Base-by-base conservation (phyloP, 2,113 vertebrate species). In the Stomatorhinus ivindoensis region DNA sequence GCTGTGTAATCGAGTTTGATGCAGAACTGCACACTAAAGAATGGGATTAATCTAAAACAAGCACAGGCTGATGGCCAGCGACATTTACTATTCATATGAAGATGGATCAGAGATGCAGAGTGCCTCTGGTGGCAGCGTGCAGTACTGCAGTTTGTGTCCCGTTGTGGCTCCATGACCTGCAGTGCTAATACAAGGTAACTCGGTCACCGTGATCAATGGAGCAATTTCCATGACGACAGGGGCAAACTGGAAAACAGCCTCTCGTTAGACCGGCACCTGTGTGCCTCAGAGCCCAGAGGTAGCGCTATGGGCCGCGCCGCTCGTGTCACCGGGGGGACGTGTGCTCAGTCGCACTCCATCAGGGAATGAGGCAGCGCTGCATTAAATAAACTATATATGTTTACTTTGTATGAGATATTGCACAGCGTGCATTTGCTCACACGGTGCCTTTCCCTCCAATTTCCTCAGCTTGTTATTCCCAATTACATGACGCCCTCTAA, bases 331-430 rank as follows among this genome's bases (percentile, higher is more conserved):
- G 1, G 69, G 35, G 31, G 9, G 13, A 35, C 35, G 2, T 42
- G 35, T 80, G 31, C 17, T 80, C 35, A 39, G 15, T 80, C 35
- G 17, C 73, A 19, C 73, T 35, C 73, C 35, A 42, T 80, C 73
- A 80, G 73, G 73, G 31, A 39, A 39, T 2, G 73, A 3, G 31
- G 35, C 27, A 19, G 73, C 15, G 31, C 10, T 8, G 35, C 73
- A 42, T 80, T 80, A 80, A 80, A 42, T 69, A 69, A 69, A 13
- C 61, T 39, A 42, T 42, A 80, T 69, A 89, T 90, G 91, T 92
- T 93, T 93, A 91, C 91, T 90, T 90, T 89, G 91, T 89, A 73
- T 91, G 73, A 80, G 4, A 80, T 80, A 80, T 42, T 19, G 4
- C 73, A 39, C 15, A 17, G 73, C 6, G 4, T 85, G n/a, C 21